Evolutionary conservation across 2,113 vertebrate genomes (phyloP), one percentile per base, ranked within the genome.

Genomic region (Tretioscincus oriximinensis): DNA sequence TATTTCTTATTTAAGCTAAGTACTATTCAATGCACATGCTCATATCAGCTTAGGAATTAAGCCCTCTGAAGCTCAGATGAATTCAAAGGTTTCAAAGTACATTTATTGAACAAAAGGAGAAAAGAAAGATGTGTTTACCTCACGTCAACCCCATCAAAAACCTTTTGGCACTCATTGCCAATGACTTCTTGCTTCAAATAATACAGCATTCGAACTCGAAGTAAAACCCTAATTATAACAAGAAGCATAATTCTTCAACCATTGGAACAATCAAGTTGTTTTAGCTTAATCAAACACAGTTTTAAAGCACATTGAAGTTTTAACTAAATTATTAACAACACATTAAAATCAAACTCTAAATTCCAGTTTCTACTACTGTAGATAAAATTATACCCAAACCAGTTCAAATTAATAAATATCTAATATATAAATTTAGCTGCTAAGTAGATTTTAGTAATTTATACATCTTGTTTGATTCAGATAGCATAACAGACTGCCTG

Each of bases 141-240:
- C 88, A 95, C 95, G 93, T 99, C 98, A 81, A 88, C 94, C 82
- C 97, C 97, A 76, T 98, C 97, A 89, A 99, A 96, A 81, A 99
- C 97, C 85, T 94, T 97, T 88, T 97, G 96, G 92, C 94, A 95
- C 87, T 98, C 96, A 92, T 85, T 95, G 91, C 98, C 98, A 90
- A 99, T 99, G 85, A 99, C 97, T 95, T 99, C 98, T 94, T 99
- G 98, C 93, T 98, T 99, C 93, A 99, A 95, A 91, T 99, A 99
- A 94, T 99, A 99, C 7, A 99, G 96, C 98, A 99, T 99, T 95
- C 98, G 97, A 86, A 99, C 98, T 90, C 98, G 96, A 90, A 99
- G 96, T 93, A 99, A 95, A 89, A 99, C 98, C 88, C 98, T 99
- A 81, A 83, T 87, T 24, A 78, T 51, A 83, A 51, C 75, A 80